Evolutionary conservation across 64 coral and sea anemone species (phyloP).

Genomic region (Actinia tenebrosa): DNA sequence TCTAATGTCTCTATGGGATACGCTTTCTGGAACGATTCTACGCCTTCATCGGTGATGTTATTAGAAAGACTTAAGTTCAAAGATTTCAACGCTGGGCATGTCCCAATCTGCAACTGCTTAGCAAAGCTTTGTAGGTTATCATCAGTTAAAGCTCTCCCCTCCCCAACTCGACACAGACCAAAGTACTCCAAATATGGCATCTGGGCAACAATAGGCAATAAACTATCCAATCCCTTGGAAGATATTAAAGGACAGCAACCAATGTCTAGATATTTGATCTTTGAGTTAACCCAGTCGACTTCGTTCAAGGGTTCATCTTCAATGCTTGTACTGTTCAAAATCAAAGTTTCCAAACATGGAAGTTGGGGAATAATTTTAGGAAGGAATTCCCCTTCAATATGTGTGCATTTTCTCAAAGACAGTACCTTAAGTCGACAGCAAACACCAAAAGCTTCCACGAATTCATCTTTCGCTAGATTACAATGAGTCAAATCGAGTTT

Average conservation of each 20-base stretch:
- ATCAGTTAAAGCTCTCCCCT: constrained; percentile 26
- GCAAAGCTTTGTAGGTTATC: neutral
- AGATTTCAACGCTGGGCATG: neutral
- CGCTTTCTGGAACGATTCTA: neutral
- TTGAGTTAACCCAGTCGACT: constrained; percentile 28
- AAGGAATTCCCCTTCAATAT: constrained; percentile 27
- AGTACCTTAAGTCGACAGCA: constrained; percentile 38
- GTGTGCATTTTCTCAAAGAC: constrained; percentile 32
- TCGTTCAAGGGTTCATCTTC: constrained; percentile 27
- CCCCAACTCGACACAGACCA: constrained; percentile 21
- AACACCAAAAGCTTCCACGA: constrained; percentile 15
- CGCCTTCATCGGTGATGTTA: neutral
- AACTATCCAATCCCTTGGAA: constrained; percentile 9
- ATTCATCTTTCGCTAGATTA: constrained; percentile 13
- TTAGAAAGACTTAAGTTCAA: constrained; percentile 7
- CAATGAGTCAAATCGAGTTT: constrained; percentile 44
- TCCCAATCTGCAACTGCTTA: neutral
- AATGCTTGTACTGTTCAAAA: constrained; percentile 49
- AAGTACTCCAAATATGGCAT: constrained; percentile 34
- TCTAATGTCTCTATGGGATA: constrained; percentile 5
- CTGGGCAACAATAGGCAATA: neutral
- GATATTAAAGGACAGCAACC: constrained; percentile 50
- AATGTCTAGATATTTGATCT: constrained; percentile 43
- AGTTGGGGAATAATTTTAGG: constrained; percentile 8
- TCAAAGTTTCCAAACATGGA: constrained; percentile 34